Base-by-base conservation (phyloP, 1,140 invertebrate genomes). In the Arion vulgaris region DNA sequence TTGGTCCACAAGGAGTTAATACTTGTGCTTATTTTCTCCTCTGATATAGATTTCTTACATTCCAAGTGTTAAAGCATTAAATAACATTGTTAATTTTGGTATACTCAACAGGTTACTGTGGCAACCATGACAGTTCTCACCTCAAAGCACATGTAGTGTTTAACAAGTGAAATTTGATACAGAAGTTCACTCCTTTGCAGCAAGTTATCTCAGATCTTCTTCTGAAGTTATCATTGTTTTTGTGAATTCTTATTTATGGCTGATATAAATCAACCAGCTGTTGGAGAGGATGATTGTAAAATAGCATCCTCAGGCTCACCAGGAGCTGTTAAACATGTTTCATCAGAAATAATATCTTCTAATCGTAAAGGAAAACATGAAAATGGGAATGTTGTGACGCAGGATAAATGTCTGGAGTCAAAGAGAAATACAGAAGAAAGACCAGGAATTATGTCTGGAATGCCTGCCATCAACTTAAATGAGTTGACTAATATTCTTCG, bases 401-500 rank as follows among this genome's bases (percentile, higher is more conserved):
- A 66, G 19, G n/a, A 28, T 13, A 66, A 66, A 23, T n/a, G 32
- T 28, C 62, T 28, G 7, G 62, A 66, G 28, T 28, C 17, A 66
- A 66, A 32, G 0, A 28, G 62, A 34, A 1, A 66, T 17, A 66
- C 2, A 32, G n/a, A 66, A 32, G 62, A 17, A 32, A 32, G 62
- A 15, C 28, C 5, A 23, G n/a, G 62, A 62, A 68, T 66, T 32
- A 41, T 53, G 32, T 38, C 39, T 17, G 41, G 78, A 17, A 17
- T 80, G 13, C 78, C 78, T 45, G 38, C 78, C 28, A 80, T 80
- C 32, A 66, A 80, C 45, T 13, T 80, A 7, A 1, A 11, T 9
- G 78, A 80, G 78, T n/a, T 80, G 45, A 34, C 66, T 11, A 49
- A 11, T 28, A 51, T 80, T 26, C 78, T 80, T 34, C 62, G 39